Base-by-base conservation (phyloP, 2,797 vertebrate genomes). In the Salmo trutta region DNA sequence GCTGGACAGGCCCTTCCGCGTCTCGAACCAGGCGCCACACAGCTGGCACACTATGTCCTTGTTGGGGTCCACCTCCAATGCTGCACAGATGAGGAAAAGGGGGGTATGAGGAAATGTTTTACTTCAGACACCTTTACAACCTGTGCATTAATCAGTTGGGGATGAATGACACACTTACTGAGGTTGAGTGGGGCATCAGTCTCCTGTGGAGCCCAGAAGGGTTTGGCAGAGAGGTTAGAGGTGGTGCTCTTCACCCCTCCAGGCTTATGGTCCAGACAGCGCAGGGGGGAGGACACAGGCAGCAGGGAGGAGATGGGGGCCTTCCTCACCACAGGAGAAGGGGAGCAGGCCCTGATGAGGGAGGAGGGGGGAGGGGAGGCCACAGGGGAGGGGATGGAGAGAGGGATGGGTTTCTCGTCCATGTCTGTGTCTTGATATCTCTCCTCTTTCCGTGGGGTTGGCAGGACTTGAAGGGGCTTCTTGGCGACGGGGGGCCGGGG, bases 1-100 rank as follows among this genome's bases (percentile, higher is more conserved):
- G 90, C 97, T 98, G 79, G 97, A 97, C 53, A 98, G 91, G 83
- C 97, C 97, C 90, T 97, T 98, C 62, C 96, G 95, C 24, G 97
- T 98, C 93, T 98, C 97, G 82, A 98, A 98, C 96, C 97, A 98
- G 83, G 96, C 97, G 36, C 96, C 97, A 0, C 97, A 97, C 88
- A 97, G 93, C 93, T 96, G 96, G 85, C 96, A 97, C 80, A 96
- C 95, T 67, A 96, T 96, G 92, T 97, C 96, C 92, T 95, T 95
- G 91, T 90, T 93, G 86, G 95, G 91, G 83, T 97, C 96, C 86
- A 94, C 93, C 82, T 97, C 96, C 90, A 97, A 91, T 54, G 96
- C 96, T 96, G 93, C 88, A 71, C 33, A 2, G 15, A 31, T 14
- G 0, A 8, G 41, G 51, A 24, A 10, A 16, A 76, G 8, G 21